Percentiles rank a stretch among this genome's conserved stretches.
These are phyloP conservation scores for Eremobia ochroleuca DNA, from an alignment of 2,888 invertebrate species.

Conservation along the genomic window DNA sequence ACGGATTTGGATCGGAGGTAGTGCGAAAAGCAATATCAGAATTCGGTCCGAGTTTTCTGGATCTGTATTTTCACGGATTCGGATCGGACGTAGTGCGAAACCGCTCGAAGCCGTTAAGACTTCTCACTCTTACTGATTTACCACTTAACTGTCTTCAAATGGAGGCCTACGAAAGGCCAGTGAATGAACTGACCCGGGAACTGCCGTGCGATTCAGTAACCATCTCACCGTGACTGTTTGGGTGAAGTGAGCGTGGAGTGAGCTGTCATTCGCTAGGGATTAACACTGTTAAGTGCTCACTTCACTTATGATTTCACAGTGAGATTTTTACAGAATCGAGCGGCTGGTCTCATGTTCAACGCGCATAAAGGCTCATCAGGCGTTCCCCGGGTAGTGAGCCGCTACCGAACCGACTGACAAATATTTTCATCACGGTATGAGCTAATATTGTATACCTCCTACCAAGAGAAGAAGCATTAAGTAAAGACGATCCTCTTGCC, in stretches of 20 bases:
- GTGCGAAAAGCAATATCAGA: too few species aligned
- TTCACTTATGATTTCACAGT: too few species aligned
- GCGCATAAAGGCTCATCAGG: background rate
- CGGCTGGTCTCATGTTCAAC: background rate
- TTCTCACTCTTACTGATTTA: background rate
- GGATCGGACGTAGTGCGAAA: too few species aligned
- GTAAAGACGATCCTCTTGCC: background rate
- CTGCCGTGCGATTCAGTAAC: too few species aligned
- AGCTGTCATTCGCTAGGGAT: too few species aligned
- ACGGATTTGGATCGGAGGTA: too few species aligned
- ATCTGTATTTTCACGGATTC: too few species aligned
- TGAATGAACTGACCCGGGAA: background rate
- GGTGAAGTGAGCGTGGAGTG: too few species aligned
- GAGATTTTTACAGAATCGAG: too few species aligned
- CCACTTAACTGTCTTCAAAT: background rate
- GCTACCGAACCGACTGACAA: background rate
- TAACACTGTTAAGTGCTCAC: too few species aligned
- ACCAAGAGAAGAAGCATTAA: background rate
- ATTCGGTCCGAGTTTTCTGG: too few species aligned
- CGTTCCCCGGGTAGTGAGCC: background rate
- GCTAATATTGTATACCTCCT: background rate
- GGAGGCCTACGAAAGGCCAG: background rate
- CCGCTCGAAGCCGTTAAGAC: background rate
- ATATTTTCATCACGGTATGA: background rate
- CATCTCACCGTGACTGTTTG: too few species aligned